Evolutionary conservation across 1,140 invertebrate species (phyloP).

Genomic region (Rhysida immarginata): DNA sequence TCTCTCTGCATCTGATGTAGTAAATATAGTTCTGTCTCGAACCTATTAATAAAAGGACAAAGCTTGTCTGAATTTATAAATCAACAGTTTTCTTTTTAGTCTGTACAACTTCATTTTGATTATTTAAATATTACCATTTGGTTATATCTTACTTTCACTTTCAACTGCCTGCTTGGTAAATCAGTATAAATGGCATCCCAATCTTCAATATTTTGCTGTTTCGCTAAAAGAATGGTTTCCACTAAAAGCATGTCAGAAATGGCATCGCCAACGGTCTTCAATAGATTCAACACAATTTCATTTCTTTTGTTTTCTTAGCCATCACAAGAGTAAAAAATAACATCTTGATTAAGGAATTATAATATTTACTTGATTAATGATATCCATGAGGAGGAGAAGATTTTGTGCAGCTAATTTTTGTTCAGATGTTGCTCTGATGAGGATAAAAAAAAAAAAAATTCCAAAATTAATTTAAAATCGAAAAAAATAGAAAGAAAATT

Average conservation of each 20-base stretch:
- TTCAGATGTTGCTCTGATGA: background rate
- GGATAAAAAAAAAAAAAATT: background rate
- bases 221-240: slow-evolving; percentile 69
- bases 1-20: slow-evolving; percentile 72
- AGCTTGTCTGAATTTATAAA: background rate
- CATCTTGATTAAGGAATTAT: no score
- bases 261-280: slow-evolving; percentile 85
- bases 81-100: background rate
- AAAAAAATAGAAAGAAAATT: no score
- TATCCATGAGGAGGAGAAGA: background rate
- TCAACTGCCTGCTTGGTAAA: slow-evolving; percentile 72
- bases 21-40: slow-evolving; percentile 64
- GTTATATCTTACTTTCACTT: slow-evolving; percentile 50
- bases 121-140: background rate
- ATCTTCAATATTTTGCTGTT: slow-evolving; percentile 55
- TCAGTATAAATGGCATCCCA: slow-evolving; percentile 74
- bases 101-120: background rate
- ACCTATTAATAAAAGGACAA: slow-evolving; percentile 19
- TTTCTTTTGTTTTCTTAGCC: no score
- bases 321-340: no score
- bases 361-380: background rate
- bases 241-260: slow-evolving; percentile 88
- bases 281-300: no score
- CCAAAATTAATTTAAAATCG: no score
- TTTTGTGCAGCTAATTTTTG: background rate